These are phyloP conservation scores for Microtus oregoni DNA, from an alignment of 2,113 vertebrate genomes.

Conservation along the genomic window DNA sequence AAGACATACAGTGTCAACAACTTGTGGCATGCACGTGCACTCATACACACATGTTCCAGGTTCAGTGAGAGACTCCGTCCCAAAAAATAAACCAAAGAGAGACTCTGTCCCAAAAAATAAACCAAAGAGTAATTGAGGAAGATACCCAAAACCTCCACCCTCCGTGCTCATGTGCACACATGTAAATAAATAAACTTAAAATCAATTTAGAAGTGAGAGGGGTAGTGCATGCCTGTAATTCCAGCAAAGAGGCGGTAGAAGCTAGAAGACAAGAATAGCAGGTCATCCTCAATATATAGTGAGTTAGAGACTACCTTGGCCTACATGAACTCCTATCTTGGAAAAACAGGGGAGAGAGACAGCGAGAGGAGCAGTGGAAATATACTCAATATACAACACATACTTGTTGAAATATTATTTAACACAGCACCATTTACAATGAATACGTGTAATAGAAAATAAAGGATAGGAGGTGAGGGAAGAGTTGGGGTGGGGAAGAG, in stretches of 20 bases:
- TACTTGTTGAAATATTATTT: background rate
- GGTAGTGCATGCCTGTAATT: background rate
- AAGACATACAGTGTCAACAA: background rate
- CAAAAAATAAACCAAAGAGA: background rate
- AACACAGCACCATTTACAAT: background rate
- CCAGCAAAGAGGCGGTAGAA: background rate
- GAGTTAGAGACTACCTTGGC: background rate
- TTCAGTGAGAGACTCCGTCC: background rate
- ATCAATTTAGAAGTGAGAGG: background rate
- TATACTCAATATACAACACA: background rate
- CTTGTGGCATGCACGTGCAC: background rate
- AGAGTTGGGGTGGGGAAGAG: background rate
- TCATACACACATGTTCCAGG: background rate
- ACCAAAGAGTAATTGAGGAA: background rate
- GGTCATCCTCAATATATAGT: background rate
- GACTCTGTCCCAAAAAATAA: background rate
- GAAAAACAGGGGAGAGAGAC: background rate
- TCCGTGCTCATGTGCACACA: background rate
- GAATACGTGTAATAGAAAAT: background rate
- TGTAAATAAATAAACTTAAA: background rate
- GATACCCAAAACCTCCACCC: background rate
- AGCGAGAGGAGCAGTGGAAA: background rate
- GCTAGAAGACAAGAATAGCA: background rate
- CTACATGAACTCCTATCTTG: background rate
- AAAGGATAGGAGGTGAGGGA: background rate